Base-by-base conservation (phyloP, 2,888 invertebrate genomes). In the Heliconius ethilla region DNA sequence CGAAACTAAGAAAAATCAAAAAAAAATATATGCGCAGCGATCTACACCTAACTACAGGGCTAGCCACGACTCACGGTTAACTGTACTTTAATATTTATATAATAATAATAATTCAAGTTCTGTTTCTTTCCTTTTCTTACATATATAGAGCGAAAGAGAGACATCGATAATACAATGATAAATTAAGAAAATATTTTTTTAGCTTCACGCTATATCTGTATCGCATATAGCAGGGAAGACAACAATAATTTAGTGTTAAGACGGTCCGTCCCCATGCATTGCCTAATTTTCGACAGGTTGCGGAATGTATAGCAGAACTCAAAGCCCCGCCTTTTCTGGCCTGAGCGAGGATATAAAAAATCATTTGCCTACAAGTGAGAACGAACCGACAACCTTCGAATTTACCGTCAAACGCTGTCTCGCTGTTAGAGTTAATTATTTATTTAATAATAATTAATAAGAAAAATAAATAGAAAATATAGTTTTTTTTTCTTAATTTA, bases 71-170 rank as follows among this genome's bases (percentile, higher is more conserved):
- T n/a, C 4, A 33, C 33, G 9, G 9, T n/a, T 3, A 10, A 59
- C 59, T 22, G 55, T 27, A 25, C 22, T 11, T 40, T 11, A 6
- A 15, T 37, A 25, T 72, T 33, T 72, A 59, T 27, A 40, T 10
- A 33, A 18, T 59, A 33, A 33, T 67, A 75, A 27, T 15, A 51
- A 45, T 22, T 51, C 66, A 75, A 37, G 55, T 33, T n/a, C 27
- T 45, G 29, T 45, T 72, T 74, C 29, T 62, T 45, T 77, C 77
- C 72, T 66, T 73, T 69, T 77, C 77, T 59, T 66, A 9, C 67
- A 67, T 62, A 22, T 45, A 40, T 15, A 73, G 7, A 62, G 74
- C 29, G 27, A 74, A 27, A 74, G 63, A 74, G 74, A 74, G 74
- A 63, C 40, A 74, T 45, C 74, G 25, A 74, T 45, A 74, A 15